Base-by-base conservation (phyloP, 2,113 vertebrate genomes). In the Poeciliopsis prolifica region DNA sequence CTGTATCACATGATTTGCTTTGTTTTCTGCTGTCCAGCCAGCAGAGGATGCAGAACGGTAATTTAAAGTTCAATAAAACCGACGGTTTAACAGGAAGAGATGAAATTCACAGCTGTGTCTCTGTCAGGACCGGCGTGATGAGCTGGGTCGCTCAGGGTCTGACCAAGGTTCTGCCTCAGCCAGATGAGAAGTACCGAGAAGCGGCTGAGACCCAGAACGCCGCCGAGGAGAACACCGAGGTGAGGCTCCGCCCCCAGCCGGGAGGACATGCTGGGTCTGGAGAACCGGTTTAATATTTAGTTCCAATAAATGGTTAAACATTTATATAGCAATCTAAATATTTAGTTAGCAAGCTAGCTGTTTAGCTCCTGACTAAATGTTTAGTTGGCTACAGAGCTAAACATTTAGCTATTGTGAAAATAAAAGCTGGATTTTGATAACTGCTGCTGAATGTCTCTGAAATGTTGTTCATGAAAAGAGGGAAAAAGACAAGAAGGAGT, bases 101-200 rank as follows among this genome's bases (percentile, higher is more conserved):
- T 44, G 1, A 61, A 67, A 48, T 30, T 5, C 1, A 15, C 1
- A 4, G 10, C 0, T 31, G 48, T 42, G 37, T 72, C 22, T 26
- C 26, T 33, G 14, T 2, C 84, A 95, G 94, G 81, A 61, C 84
- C n/a, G 91, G 93, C 13, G 88, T 97, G 28, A 92, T 96, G 8
- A 90, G 75, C 65, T 98, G 97, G 96, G 85, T 99, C 62, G 77
- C 95, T 61, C 95, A 96, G 54, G 93, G 95, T 12, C 71, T 98
- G 85, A 96, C 93, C 61, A 97, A 95, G 73, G 92, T 97, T 0
- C 86, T 97, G 44, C 97, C 97, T 0, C 97, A 97, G 87, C 96
- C 96, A 0, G 93, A 92, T 24, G 90, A 63, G 0, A 91, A 93
- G 31, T 84, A 91, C 4, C 86, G 48, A 58, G 79, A 91, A 61